Evolutionary conservation across 2,797 vertebrate species (phyloP).

Genomic region (Pseudomugil gertrudae): DNA sequence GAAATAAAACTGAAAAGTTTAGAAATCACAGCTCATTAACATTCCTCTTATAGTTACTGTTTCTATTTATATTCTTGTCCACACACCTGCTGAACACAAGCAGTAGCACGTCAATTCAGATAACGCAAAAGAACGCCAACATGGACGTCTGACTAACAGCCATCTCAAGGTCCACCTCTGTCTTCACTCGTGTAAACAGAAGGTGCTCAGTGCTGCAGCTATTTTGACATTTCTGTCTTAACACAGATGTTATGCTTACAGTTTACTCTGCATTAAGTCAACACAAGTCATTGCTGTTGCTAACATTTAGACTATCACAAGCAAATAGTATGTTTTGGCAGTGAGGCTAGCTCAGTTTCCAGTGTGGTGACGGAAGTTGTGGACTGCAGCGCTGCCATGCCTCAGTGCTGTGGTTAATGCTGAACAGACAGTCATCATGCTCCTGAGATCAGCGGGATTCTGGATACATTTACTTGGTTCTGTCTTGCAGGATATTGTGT

Average conservation of each 20-base stretch:
- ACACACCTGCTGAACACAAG: not conserved
- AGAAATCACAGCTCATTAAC: slow-evolving; percentile 4
- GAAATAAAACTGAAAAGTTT: not conserved
- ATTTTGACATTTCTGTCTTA: not conserved
- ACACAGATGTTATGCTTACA: slow-evolving; percentile 39
- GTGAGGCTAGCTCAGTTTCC: slow-evolving; percentile 37
- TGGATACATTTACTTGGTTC: slow-evolving; percentile 21
- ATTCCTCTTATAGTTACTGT: slow-evolving; percentile 1
- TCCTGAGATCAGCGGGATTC: slow-evolving; percentile 1
- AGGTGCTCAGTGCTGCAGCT: slow-evolving; percentile 12
- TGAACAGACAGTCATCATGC: slow-evolving; percentile 41
- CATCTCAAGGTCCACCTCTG: slow-evolving; percentile 6
- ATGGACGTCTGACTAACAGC: slow-evolving; percentile 30
- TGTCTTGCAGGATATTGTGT: slow-evolving; percentile 19
- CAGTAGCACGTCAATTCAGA: slow-evolving; percentile 27
- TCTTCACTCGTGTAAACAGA: slow-evolving; percentile 11
- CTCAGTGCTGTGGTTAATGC: slow-evolving; percentile 40
- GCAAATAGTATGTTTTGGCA: slow-evolving; percentile 50
- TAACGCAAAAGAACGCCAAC: slow-evolving; percentile 24
- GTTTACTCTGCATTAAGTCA: slow-evolving; percentile 63
- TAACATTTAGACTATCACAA: slow-evolving; percentile 40
- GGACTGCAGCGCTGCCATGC: slow-evolving; percentile 2
- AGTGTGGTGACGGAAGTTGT: slow-evolving; percentile 20
- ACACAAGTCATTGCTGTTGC: slow-evolving; percentile 39
- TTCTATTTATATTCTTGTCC: slow-evolving; percentile 26